Evolutionary conservation across 1,140 invertebrate genomes (phyloP).

Genomic region (Zaprionus tsacasi): DNA sequence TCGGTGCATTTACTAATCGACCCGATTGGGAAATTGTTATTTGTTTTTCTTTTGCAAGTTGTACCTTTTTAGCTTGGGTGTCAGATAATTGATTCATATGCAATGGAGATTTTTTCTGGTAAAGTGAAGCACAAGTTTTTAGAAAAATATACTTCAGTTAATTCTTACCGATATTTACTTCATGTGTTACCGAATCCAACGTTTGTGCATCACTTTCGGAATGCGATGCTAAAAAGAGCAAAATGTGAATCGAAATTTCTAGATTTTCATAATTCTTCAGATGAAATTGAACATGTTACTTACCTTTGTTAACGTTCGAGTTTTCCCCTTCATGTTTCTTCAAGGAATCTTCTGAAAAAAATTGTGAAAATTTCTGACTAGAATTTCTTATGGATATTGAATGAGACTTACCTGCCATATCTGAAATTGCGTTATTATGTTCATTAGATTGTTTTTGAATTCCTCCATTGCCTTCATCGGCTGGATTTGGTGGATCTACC

Average conservation of each 20-base stretch:
- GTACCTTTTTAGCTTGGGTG: conserved; percentile 62
- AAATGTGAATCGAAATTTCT: neutral
- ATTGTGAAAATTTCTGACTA: neutral
- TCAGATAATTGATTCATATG: conserved; percentile 66
- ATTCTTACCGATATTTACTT: conserved; percentile 72
- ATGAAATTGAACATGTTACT: too few species aligned
- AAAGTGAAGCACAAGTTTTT: conserved; percentile 71
- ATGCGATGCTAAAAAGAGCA: neutral
- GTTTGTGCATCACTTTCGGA: neutral
- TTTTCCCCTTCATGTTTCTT: neutral
- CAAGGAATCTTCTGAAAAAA: neutral
- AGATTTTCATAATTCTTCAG: too few species aligned
- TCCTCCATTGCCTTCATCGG: too few species aligned
- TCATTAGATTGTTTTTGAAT: neutral
- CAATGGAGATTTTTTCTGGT: conserved; percentile 67
- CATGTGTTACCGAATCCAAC: neutral
- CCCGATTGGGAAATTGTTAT: conserved; percentile 43
- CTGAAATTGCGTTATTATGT: neutral
- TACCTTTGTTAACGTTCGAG: neutral
- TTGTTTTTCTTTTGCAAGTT: conserved; percentile 52
- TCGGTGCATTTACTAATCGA: conserved; percentile 54
- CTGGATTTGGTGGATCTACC: neutral
- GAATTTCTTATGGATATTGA: neutral
- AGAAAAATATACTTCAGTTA: conserved; percentile 33
- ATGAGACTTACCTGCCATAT: neutral